phyloP scores from a whole-genome alignment of 2,797 vertebrate species.

The Pogonophryne albipinna region DNA sequence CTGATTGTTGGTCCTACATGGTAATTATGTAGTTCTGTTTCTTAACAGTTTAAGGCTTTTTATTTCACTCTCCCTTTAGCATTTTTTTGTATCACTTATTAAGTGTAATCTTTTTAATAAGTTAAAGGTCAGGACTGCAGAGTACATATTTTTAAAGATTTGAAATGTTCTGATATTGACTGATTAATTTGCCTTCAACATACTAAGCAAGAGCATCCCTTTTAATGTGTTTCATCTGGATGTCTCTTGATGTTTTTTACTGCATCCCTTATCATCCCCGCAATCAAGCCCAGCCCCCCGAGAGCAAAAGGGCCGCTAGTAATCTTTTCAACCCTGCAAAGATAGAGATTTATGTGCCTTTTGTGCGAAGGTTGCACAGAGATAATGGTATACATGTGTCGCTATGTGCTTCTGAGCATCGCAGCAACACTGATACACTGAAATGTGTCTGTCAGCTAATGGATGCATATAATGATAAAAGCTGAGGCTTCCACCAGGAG shows the following conservation, averaged over 20 bases:
- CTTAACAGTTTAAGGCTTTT: slow-evolving; percentile 22
- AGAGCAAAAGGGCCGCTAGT: slow-evolving; percentile 7
- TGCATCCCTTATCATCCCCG: slow-evolving; percentile 30
- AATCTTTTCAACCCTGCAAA: slow-evolving; percentile 38
- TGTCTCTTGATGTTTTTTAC: slow-evolving; percentile 37
- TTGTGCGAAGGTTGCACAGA: slow-evolving; percentile 10
- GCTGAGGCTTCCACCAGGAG: slow-evolving; percentile 10
- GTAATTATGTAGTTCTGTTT: slow-evolving; percentile 16
- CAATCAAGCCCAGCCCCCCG: slow-evolving; percentile 24
- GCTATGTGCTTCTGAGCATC: slow-evolving; percentile 19
- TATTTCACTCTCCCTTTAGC: background rate
- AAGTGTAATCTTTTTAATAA: background rate
- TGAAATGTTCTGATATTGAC: background rate
- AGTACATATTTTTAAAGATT: background rate
- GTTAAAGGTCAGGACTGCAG: background rate
- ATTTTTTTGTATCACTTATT: background rate
- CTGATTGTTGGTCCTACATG: slow-evolving; percentile 17
- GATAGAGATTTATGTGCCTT: slow-evolving; percentile 48
- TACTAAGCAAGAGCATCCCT: background rate
- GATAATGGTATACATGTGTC: slow-evolving; percentile 53
- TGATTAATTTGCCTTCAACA: slow-evolving; percentile 20
- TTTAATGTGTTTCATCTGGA: slow-evolving; percentile 29
- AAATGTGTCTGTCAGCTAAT: slow-evolving; percentile 49
- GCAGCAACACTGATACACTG: slow-evolving; percentile 36
- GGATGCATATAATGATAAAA: slow-evolving; percentile 47